Conservation (phyloP, 2,797 vertebrate species). For the Scolopax bukidnonensis region DNA sequence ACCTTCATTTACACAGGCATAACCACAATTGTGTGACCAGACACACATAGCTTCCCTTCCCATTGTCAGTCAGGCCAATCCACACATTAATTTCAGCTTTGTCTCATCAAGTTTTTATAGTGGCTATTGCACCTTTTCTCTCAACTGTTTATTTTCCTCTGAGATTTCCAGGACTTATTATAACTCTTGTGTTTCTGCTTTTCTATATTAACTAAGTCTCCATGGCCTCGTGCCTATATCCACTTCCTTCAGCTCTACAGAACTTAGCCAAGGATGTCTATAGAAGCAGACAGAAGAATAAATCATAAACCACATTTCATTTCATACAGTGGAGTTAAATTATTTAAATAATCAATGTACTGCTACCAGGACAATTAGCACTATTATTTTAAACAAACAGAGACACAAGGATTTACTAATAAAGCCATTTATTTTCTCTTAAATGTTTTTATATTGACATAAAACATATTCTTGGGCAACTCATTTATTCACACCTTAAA, state of each 20-base stretch:
- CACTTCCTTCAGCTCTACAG: neutral
- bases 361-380: neutral
- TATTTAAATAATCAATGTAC: neutral
- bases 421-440: neutral
- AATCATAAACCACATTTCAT: neutral
- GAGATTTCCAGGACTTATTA: neutral
- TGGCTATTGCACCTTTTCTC: neutral
- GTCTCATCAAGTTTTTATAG: neutral
- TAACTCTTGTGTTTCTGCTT: neutral
- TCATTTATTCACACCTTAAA: neutral
- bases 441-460: neutral
- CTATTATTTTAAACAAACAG: neutral
- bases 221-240: neutral
- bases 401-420: neutral
- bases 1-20: neutral
- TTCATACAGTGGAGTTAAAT: neutral
- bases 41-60: neutral
- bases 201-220: neutral
- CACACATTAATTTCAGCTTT: neutral
- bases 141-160: neutral
- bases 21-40: neutral
- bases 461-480: neutral
- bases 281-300: constrained; percentile 3
- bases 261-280: neutral
- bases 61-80: neutral